A percentile compares a stretch with the other conserved stretches of the same genome.
Conservation (phyloP, 1,140 invertebrate species). For the Hirudo medicinalis region DNA sequence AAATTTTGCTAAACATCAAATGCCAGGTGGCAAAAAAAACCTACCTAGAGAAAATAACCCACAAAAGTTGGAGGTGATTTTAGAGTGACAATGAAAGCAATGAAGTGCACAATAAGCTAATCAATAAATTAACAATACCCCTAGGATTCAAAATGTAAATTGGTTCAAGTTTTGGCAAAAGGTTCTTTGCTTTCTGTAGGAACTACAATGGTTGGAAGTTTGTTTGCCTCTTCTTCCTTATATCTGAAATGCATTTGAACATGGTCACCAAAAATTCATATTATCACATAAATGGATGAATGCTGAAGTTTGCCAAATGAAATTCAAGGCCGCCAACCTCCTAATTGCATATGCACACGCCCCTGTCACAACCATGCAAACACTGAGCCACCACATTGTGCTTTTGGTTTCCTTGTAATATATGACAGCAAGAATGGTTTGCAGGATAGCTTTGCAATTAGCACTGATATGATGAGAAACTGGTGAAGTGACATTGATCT, state of each 20-base stretch:
- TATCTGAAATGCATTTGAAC: conserved; percentile 3
- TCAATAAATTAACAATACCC: too few species aligned
- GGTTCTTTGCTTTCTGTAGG: too few species aligned
- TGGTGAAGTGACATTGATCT: conserved; percentile 38
- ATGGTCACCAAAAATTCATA: not conserved
- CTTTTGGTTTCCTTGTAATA: conserved; percentile 32
- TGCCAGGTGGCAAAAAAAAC: too few species aligned
- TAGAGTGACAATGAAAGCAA: too few species aligned
- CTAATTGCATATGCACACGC: conserved; percentile 31
- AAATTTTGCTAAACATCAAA: too few species aligned
- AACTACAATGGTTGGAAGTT: not conserved
- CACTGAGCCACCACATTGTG: conserved; percentile 36
- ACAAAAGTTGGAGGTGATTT: too few species aligned
- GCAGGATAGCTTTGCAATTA: conserved; percentile 38
- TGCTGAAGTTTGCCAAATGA: not conserved
- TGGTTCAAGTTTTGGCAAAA: too few species aligned
- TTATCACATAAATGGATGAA: not conserved
- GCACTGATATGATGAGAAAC: conserved; percentile 40
- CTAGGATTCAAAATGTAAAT: too few species aligned
- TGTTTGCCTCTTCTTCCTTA: not conserved
- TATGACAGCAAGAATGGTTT: conserved; percentile 37
- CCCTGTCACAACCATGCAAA: conserved; percentile 34
- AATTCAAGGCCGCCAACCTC: not conserved
- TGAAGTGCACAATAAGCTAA: too few species aligned
- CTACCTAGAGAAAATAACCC: too few species aligned